Evolutionary conservation across 2,888 invertebrate genomes (phyloP).

Genomic region (Apamea sordens): DNA sequence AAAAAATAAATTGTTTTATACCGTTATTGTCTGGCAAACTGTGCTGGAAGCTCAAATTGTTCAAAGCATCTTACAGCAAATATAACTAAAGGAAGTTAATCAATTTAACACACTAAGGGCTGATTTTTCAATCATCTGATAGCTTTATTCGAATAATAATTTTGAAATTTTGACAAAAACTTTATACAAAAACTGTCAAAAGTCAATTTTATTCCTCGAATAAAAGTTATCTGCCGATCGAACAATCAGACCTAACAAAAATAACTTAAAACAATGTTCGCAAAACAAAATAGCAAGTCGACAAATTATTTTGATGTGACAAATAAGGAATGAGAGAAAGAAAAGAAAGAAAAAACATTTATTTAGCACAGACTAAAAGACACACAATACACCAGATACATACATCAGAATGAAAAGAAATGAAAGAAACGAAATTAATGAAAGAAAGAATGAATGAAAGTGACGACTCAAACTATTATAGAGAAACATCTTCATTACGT

Average conservation of each 20-base stretch:
- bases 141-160: too few relatives aligned
- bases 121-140: too few relatives aligned
- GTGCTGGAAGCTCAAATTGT: neutral
- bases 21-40: neutral
- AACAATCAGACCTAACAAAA: neutral
- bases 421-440: too few relatives aligned
- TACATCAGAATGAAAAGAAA: too few relatives aligned
- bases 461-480: constrained; percentile 18
- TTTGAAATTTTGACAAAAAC: too few relatives aligned
- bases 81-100: neutral
- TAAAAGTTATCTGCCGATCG: too few relatives aligned
- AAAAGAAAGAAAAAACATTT: too few relatives aligned
- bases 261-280: neutral
- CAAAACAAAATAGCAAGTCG: neutral
- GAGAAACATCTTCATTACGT: constrained; percentile 45
- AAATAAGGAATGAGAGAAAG: neutral
- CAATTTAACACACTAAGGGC: neutral
- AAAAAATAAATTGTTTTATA: neutral
- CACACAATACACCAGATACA: too few relatives aligned
- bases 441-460: too few relatives aligned
- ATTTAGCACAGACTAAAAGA: too few relatives aligned
- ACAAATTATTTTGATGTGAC: neutral
- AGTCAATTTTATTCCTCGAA: too few relatives aligned
- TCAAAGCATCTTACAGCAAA: neutral
- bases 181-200: too few relatives aligned